Base-by-base conservation (phyloP, 1,140 invertebrate genomes). In the Melitaea cinxia region DNA sequence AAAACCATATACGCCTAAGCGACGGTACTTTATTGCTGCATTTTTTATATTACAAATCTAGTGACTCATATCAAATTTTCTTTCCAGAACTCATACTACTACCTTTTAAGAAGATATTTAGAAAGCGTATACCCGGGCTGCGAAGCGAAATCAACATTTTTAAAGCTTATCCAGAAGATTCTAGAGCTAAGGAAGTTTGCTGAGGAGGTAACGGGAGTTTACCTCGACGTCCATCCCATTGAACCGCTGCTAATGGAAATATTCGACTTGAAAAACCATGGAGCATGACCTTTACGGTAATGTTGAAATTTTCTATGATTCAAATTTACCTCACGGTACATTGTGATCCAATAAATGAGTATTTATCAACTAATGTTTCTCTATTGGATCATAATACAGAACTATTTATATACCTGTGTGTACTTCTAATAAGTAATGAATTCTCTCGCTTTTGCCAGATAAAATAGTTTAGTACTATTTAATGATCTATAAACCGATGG, bases 171-270 rank as follows among this genome's bases (percentile, higher is more conserved):
- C 53, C 94, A 96, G 82, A 97, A 97, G 88, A 95, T 98, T 72
- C 93, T 95, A 26, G 96, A 98, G 82, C 92, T 98, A 9, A 95
- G 96, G 73, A 94, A 94, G 80, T 91, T 98, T 28, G 96, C 97
- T 65, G 96, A 97, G 55, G 95, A 96, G 66, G 94, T 98, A 49
- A 95, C 98, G 6, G 94, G 94, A 23, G 96, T 98, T 21, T 97
- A 97, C 85, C 91, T 98, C 23, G 96, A 98, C 84, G 95, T 98
- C 0, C 97, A 98, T 92, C 97, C 97, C 50, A 95, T 98, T 47
- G 97, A 98, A 74, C 98, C 97, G 3, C 90, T 99, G 23, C 92
- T 99, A 17, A 95, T 98, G 75, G 97, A 98, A 93, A 97, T 98
- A 85, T 97, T 98, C 76, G 97, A 98, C 89, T 93, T 98, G 54